A percentile compares a stretch with the other conserved stretches of the same genome.
Evolutionary conservation across 1,140 invertebrate genomes (phyloP).

Genomic region (Bombus huntii): DNA sequence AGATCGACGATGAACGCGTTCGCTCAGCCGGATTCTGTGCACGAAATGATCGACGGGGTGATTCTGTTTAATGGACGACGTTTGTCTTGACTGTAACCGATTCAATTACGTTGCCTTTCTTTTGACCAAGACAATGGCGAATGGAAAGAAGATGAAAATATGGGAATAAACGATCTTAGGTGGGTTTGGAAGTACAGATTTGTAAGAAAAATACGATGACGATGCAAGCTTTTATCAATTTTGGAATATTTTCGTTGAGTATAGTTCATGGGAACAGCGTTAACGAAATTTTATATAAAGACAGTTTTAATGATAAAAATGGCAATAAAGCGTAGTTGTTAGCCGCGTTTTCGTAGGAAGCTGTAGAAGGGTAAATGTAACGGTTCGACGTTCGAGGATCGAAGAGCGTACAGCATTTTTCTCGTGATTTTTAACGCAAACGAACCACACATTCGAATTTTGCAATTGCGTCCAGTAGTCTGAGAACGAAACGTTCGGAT

Average conservation of each 20-base stretch:
- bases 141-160: too few species aligned
- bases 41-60: not conserved
- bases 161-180: not conserved
- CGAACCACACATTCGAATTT: slow-evolving; percentile 42
- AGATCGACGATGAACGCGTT: not conserved
- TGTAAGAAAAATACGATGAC: too few species aligned
- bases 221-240: too few species aligned
- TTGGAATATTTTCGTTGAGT: too few species aligned
- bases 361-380: slow-evolving; percentile 1
- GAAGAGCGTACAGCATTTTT: not conserved
- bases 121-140: not conserved
- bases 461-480: slow-evolving; percentile 18
- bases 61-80: slow-evolving; percentile 4
- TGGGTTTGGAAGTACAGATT: not conserved
- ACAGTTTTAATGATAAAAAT: too few species aligned
- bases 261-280: not conserved
- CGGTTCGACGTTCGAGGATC: slow-evolving; percentile 13
- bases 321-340: too few species aligned
- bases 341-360: not conserved
- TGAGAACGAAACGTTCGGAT: slow-evolving; percentile 38
- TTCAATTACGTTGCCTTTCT: not conserved
- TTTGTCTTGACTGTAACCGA: not conserved
- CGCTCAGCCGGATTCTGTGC: not conserved
- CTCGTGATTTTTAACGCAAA: slow-evolving; percentile 15
- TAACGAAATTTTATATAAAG: not conserved